Evolutionary conservation across 2,113 vertebrate genomes (phyloP), one percentile per base, ranked within the genome.

Genomic region (Mirza zaza): DNA sequence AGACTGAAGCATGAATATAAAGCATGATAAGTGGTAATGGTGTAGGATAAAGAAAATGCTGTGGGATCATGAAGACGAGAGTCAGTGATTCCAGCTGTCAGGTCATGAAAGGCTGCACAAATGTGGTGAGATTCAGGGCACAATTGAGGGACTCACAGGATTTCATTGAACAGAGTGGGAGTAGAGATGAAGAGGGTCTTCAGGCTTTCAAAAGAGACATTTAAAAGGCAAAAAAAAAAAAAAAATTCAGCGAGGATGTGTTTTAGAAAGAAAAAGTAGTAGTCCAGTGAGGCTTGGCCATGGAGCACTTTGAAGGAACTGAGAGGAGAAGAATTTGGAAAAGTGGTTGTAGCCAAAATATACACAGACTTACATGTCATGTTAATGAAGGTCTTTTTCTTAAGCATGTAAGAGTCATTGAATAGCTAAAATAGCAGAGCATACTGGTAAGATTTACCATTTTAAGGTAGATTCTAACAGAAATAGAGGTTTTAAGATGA

Each of bases 381-480:
- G 5, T 80, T 92, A 61, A 92, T 73, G 52, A 45, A 42, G 25
- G 27, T 85, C 4, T 92, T 32, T 76, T 88, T 81, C 87, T 81
- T 93, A 92, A 67, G 29, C 10, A 7, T 18, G 1, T 21, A 23
- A 32, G 61, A 32, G 18, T 57, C 42, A 75, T 4, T 70, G 42
- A 75, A 36, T 36, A 29, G 18, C 21, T 80, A 14, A 65, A 80
- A 52, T 1, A 65, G 27, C 27, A 70, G 27, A 83, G 3, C 8
- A 13, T n/a, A 84, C 27, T 25, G 48, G 12, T 52, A 50, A 48
- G 45, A 81, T 45, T 93, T 88, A 23, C 36, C 39, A 93, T 82
- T 76, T 48, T 23, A 79, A 88, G 65, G 13, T 76, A 32, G 39
- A 91, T 91, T 87, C 25, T 65, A 71, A 42, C 52, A 45, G 76